Conservation (phyloP, 2,888 invertebrate species). For the Agrochola lota region DNA sequence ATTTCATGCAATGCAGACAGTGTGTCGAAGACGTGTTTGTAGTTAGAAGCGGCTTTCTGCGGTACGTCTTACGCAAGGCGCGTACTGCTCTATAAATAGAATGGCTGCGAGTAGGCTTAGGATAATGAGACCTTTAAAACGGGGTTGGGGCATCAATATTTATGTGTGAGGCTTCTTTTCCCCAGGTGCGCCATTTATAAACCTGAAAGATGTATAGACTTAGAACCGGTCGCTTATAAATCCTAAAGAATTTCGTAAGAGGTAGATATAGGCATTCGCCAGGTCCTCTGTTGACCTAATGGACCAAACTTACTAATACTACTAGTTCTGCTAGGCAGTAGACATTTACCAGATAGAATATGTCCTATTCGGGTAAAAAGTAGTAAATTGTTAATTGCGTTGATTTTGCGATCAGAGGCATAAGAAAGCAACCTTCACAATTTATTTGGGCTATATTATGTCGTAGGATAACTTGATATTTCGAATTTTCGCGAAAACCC, state of each 20-base stretch:
- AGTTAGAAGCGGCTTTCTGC: constrained; percentile 62
- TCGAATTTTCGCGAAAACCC: too few species aligned
- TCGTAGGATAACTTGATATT: too few species aligned
- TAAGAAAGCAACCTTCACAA: not conserved
- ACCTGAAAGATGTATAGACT: not conserved
- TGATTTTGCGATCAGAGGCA: not conserved
- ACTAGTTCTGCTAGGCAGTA: too few species aligned
- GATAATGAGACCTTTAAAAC: constrained; percentile 54
- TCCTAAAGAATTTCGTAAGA: not conserved
- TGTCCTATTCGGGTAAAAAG: not conserved
- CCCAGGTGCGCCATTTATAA: constrained; percentile 18
- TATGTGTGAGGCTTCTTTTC: constrained; percentile 35
- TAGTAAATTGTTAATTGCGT: not conserved
- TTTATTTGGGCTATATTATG: not conserved
- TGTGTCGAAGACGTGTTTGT: constrained; percentile 61
- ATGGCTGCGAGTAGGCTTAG: constrained; percentile 23
- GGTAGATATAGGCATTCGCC: too few species aligned
- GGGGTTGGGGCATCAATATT: constrained; percentile 42
- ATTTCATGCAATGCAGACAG: constrained; percentile 62
- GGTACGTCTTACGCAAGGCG: constrained; percentile 59
- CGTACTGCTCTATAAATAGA: constrained; percentile 58
- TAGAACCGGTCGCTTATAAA: not conserved
- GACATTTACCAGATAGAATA: not conserved
- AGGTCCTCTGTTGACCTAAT: not conserved
- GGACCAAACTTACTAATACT: not conserved